Percentiles rank a stretch among this genome's conserved stretches.
Evolutionary conservation across 2,113 vertebrate species (phyloP).

Genomic region (Papio anubis): DNA sequence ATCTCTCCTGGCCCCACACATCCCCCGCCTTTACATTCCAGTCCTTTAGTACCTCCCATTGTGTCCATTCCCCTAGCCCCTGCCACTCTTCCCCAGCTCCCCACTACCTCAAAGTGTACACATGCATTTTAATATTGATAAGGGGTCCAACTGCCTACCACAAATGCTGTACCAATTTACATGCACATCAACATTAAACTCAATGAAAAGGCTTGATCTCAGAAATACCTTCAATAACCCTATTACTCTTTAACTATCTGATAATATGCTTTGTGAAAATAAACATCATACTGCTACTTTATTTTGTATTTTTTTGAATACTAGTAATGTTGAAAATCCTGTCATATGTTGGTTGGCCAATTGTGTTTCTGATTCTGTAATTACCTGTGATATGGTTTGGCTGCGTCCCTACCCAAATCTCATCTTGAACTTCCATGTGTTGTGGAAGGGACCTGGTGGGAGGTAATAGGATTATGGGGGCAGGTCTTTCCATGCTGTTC

Average conservation of each 20-base stretch:
- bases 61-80: background rate
- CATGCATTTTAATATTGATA: background rate
- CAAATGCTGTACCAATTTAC: background rate
- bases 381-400: background rate
- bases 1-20: background rate
- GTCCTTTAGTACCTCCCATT: background rate
- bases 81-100: background rate
- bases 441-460: too few species aligned
- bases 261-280: background rate
- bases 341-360: background rate
- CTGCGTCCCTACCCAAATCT: too few species aligned
- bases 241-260: background rate
- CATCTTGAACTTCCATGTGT: too few species aligned
- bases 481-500: too few species aligned
- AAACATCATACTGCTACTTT: background rate
- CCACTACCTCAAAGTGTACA: background rate
- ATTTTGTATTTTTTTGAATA: background rate
- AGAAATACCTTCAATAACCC: background rate
- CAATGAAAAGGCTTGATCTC: background rate
- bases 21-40: too few species aligned
- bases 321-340: background rate
- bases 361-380: slow-evolving; percentile 19
- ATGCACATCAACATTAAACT: background rate
- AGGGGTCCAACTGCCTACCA: background rate
- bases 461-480: too few species aligned